These are phyloP conservation scores for Smittia aterrima DNA, from an alignment of 2,888 invertebrate genomes.

Conservation along the genomic window DNA sequence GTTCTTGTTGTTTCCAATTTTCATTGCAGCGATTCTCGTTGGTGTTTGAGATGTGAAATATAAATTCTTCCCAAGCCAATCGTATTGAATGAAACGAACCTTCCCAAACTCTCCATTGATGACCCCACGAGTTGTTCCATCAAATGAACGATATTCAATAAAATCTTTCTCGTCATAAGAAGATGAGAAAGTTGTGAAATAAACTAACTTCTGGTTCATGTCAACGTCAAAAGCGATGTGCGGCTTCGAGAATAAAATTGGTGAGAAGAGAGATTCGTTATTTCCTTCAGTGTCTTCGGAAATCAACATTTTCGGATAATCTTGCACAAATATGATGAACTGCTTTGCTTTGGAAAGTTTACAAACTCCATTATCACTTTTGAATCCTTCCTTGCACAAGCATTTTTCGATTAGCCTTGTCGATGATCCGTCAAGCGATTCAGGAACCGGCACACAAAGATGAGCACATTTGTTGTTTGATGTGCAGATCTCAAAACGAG, in stretches of 20 bases:
- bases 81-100: constrained; percentile 70
- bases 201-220: constrained; percentile 59
- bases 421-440: constrained; percentile 46
- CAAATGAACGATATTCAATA: constrained; percentile 65
- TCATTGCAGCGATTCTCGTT: constrained; percentile 6
- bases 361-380: constrained; percentile 52
- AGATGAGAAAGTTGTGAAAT: constrained; percentile 61
- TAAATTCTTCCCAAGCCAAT: constrained; percentile 78
- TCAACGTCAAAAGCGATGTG: constrained; percentile 71
- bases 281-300: constrained; percentile 57
- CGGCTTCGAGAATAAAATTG: constrained; percentile 65
- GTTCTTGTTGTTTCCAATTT: constrained; percentile 45
- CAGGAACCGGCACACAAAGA: constrained; percentile 66
- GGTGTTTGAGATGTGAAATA: constrained; percentile 57
- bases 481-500: constrained; percentile 51
- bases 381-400: constrained; percentile 54
- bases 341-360: constrained; percentile 48
- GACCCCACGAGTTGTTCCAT: constrained; percentile 59
- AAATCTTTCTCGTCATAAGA: no score
- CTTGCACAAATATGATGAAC: constrained; percentile 21
- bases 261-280: constrained; percentile 62
- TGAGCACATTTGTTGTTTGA: constrained; percentile 68
- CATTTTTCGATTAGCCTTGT: constrained; percentile 62
- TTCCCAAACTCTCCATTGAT: constrained; percentile 64
- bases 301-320: constrained; percentile 67